Percentiles rank a stretch among this genome's conserved stretches.
Evolutionary conservation across 2,888 invertebrate species (phyloP).

Genomic region (Cantharis rustica): DNA sequence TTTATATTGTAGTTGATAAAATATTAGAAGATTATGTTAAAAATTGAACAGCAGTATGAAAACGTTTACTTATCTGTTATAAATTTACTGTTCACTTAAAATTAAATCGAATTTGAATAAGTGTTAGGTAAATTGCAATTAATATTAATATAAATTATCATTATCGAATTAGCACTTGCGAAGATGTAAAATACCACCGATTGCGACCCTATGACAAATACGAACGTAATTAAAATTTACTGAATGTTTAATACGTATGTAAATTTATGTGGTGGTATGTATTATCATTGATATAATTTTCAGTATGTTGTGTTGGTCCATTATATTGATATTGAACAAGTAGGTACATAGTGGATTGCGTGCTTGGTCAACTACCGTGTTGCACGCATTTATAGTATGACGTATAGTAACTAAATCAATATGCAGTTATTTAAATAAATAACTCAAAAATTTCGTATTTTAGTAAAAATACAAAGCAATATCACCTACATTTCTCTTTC

Average conservation of each 20-base stretch:
- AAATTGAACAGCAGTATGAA: too few species aligned
- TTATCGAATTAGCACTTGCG: neutral
- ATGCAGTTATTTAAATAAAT: slow-evolving; percentile 25
- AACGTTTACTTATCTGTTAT: neutral
- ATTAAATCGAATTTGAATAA: neutral
- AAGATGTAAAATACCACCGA: neutral
- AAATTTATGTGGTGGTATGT: neutral
- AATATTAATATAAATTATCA: neutral
- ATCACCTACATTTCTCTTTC: neutral
- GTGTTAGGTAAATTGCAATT: neutral
- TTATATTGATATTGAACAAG: slow-evolving; percentile 14
- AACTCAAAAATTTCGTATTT: neutral
- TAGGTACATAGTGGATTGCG: slow-evolving; percentile 26
- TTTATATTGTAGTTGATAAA: too few species aligned
- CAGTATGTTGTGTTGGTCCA: slow-evolving; percentile 9
- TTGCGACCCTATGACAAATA: neutral
- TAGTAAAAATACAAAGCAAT: neutral
- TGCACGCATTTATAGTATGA: slow-evolving; percentile 35
- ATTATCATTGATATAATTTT: neutral
- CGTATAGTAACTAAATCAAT: slow-evolving; percentile 25
- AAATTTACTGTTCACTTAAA: too few species aligned
- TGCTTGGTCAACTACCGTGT: slow-evolving; percentile 28
- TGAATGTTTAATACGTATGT: neutral
- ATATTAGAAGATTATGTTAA: too few species aligned
- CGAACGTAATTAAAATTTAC: neutral